These are phyloP conservation scores for Dendroctonus valens DNA, from an alignment of 1,140 invertebrate genomes.

Conservation along the genomic window DNA sequence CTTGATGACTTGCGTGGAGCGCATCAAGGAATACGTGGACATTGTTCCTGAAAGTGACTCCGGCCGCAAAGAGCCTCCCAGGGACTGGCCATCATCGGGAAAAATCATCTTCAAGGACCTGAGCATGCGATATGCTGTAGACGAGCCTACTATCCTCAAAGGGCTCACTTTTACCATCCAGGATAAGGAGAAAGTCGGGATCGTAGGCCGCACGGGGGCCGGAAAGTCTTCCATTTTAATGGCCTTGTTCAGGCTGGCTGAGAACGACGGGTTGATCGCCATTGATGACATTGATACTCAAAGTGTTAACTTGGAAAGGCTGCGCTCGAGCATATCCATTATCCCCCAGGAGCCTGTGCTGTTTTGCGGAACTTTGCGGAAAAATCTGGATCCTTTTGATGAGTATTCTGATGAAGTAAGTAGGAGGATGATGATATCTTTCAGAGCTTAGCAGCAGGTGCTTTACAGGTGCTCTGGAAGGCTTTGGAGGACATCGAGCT, in stretches of 20 bases:
- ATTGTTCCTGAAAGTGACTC: conserved; percentile 34
- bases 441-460: conserved; percentile 47
- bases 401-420: conserved; percentile 71
- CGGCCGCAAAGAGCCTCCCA: conserved; percentile 52
- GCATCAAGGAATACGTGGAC: conserved; percentile 52
- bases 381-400: conserved; percentile 84
- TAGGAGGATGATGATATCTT: conserved; percentile 56
- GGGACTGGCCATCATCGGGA: conserved; percentile 41
- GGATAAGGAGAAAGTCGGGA: conserved; percentile 64
- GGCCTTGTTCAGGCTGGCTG: conserved; percentile 67
- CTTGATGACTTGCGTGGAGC: conserved; percentile 65
- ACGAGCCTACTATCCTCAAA: conserved; percentile 55
- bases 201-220: conserved; percentile 72
- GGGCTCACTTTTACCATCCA: conserved; percentile 57
- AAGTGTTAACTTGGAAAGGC: conserved; percentile 63
- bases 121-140: conserved; percentile 56
- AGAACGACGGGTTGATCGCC: conserved; percentile 66
- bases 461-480: conserved; percentile 65
- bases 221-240: conserved; percentile 78
- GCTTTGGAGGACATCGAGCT: conserved; percentile 77
- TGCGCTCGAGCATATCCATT: conserved; percentile 73
- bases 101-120: conserved; percentile 48
- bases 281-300: conserved; percentile 71
- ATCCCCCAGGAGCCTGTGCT: conserved; percentile 84
- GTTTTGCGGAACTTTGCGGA: conserved; percentile 78